Conservation (phyloP, 2,113 vertebrate genomes). For the Xenotilapia flavipinnis region DNA sequence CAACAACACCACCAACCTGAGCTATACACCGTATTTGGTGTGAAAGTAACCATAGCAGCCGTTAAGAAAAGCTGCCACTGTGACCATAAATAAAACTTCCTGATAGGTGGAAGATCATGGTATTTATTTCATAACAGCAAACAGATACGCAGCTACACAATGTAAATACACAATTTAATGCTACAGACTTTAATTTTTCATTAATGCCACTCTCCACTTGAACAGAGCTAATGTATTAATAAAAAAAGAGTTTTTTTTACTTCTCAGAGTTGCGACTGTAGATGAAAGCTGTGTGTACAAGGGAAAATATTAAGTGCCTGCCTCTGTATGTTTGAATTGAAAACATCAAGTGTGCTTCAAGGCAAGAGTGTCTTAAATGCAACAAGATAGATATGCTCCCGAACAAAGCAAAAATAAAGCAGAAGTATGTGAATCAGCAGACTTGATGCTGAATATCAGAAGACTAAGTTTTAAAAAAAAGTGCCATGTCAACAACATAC, state of each 20-base stretch:
- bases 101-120: constrained; percentile 47
- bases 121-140: constrained; percentile 13
- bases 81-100: constrained; percentile 65
- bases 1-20: constrained; percentile 53
- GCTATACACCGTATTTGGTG: constrained; percentile 37
- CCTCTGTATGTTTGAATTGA: neutral
- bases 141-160: neutral
- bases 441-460: neutral
- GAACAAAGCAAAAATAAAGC: neutral
- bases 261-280: neutral
- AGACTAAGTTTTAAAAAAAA: neutral
- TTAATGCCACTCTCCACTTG: neutral
- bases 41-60: constrained; percentile 75
- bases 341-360: neutral
- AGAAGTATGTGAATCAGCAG: neutral
- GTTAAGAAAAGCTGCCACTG: constrained; percentile 50
- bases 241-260: neutral
- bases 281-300: neutral
- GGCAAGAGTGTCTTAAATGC: neutral
- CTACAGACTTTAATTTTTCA: neutral
- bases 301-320: neutral
- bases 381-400: neutral
- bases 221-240: neutral
- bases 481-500: neutral
- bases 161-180: neutral